A percentile compares a stretch with the other conserved stretches of the same genome.
phyloP scores from a whole-genome alignment of 2,797 vertebrate species.

The Spinibarbus caldwelli region DNA sequence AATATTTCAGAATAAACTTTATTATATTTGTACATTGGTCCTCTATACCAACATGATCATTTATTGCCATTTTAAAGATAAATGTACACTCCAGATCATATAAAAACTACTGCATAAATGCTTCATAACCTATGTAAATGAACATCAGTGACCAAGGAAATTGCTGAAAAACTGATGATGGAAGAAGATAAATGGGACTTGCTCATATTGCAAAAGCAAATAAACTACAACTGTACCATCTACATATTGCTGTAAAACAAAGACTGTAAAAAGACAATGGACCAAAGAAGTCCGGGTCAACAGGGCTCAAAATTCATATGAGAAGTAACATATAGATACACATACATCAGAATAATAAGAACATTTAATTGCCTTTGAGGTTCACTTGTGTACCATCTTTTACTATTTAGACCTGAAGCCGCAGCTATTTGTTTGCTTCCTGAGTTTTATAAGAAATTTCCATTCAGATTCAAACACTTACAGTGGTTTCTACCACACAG shows the following conservation, averaged over 20 bases:
- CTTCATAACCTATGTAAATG: constrained; percentile 30
- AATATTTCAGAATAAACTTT: constrained; percentile 31
- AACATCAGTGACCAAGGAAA: constrained; percentile 25
- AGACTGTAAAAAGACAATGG: neutral
- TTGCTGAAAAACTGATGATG: neutral
- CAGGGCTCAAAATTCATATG: constrained; percentile 14
- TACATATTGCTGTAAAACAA: constrained; percentile 13
- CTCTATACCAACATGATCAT: neutral
- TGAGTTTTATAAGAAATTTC: constrained; percentile 65
- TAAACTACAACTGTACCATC: constrained; percentile 21
- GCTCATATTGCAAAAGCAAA: constrained; percentile 12
- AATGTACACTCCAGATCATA: constrained; percentile 28
- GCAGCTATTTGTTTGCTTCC: constrained; percentile 64
- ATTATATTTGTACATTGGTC: constrained; percentile 28
- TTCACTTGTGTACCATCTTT: constrained; percentile 33
- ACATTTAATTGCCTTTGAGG: constrained; percentile 22
- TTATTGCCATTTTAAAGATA: constrained; percentile 28
- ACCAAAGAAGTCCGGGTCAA: constrained; percentile 32
- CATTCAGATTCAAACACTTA: constrained; percentile 13
- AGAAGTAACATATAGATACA: constrained; percentile 32
- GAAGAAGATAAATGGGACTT: constrained; percentile 18
- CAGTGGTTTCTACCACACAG: constrained; percentile 29
- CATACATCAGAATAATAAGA: constrained; percentile 16
- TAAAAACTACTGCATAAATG: constrained; percentile 23
- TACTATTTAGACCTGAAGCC: constrained; percentile 9